Evolutionary conservation across 2,888 invertebrate species (phyloP).

Genomic region (Arctia plantaginis): DNA sequence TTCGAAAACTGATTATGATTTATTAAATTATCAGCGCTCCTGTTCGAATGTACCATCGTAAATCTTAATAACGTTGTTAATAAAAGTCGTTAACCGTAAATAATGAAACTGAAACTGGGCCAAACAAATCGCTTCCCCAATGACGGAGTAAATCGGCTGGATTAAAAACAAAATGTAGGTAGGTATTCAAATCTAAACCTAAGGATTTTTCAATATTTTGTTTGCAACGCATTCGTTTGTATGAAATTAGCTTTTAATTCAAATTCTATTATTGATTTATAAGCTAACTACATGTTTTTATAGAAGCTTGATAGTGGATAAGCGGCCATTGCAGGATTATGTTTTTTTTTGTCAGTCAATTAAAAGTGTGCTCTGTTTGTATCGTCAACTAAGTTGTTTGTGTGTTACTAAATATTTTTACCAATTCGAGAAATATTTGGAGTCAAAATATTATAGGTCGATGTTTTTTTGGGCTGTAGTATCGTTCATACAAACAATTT

Average conservation of each 20-base stretch:
- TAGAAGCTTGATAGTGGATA: too few relatives aligned
- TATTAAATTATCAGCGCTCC: conserved; percentile 47
- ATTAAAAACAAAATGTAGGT: background rate
- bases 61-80: conserved; percentile 61
- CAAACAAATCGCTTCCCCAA: conserved; percentile 53
- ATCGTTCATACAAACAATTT: too few relatives aligned
- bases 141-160: background rate
- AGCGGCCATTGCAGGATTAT: too few relatives aligned
- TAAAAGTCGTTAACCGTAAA: conserved; percentile 60
- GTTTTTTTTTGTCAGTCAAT: too few relatives aligned
- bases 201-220: background rate
- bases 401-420: too few relatives aligned
- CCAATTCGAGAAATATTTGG: too few relatives aligned
- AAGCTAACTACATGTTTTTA: too few relatives aligned
- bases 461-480: too few relatives aligned
- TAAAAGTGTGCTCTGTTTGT: too few relatives aligned
- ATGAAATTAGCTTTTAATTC: background rate
- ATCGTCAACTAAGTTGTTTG: too few relatives aligned
- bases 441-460: too few relatives aligned
- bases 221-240: background rate
- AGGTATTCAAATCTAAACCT: background rate
- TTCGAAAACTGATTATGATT: conserved; percentile 36
- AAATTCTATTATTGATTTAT: background rate
- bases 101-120: conserved; percentile 58
- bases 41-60: conserved; percentile 43